Percentiles rank a stretch among this genome's conserved stretches.
phyloP scores from a whole-genome alignment of 2,797 vertebrate genomes.

The Acrossocheilus fasciatus region DNA sequence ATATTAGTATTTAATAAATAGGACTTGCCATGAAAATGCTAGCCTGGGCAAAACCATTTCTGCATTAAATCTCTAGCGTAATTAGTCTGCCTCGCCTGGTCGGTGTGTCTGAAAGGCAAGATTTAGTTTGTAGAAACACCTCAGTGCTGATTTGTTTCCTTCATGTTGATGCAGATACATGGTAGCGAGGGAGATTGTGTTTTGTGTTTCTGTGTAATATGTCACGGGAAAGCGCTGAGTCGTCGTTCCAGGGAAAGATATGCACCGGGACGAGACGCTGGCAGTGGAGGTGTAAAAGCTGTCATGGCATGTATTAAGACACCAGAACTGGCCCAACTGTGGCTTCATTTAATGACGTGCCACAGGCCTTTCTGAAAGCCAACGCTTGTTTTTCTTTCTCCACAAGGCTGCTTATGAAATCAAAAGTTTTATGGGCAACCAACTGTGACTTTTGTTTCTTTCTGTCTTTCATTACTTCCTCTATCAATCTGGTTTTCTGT shows the following conservation, averaged over 20 bases:
- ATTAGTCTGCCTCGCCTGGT: constrained; percentile 25
- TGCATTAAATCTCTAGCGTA: constrained; percentile 42
- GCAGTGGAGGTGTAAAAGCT: constrained; percentile 58
- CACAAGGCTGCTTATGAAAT: constrained; percentile 70
- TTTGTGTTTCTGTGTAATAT: constrained; percentile 47
- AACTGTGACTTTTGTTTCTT: constrained; percentile 63
- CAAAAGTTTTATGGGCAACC: constrained; percentile 74
- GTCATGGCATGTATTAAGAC: constrained; percentile 68
- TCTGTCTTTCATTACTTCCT: not conserved
- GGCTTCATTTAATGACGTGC: constrained; percentile 65
- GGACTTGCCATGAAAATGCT: constrained; percentile 33
- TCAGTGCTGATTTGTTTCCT: constrained; percentile 40
- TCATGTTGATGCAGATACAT: constrained; percentile 38
- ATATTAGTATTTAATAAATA: constrained; percentile 44
- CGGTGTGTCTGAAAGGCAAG: constrained; percentile 19
- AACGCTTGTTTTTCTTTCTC: constrained; percentile 65
- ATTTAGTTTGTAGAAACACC: constrained; percentile 34
- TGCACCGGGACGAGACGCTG: constrained; percentile 47
- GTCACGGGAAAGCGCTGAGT: constrained; percentile 59
- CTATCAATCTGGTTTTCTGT: constrained; percentile 4
- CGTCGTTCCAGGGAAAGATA: not conserved
- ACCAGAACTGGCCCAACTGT: constrained; percentile 57
- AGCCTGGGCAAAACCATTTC: constrained; percentile 14
- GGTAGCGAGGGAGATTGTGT: constrained; percentile 34
- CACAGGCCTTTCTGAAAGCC: constrained; percentile 60